A percentile compares a stretch with the other conserved stretches of the same genome.
phyloP scores from a whole-genome alignment of 2,888 invertebrate species.

The Hirtodrosophila cameraria region DNA sequence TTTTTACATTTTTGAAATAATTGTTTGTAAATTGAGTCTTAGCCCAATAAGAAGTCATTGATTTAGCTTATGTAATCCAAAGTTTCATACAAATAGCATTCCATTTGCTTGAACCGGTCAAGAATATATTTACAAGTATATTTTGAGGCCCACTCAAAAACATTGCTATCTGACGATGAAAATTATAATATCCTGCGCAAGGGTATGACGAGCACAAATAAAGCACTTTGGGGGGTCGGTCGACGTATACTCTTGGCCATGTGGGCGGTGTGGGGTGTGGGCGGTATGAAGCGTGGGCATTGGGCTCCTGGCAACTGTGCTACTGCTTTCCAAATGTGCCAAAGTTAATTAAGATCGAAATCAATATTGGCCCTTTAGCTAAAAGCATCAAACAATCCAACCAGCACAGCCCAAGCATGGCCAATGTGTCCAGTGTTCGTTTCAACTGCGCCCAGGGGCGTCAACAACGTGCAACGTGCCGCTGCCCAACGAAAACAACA shows the following conservation, averaged over 20 bases:
- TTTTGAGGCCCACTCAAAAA: background rate
- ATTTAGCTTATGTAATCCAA: no score
- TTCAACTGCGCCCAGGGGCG: constrained; percentile 68
- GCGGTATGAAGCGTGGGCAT: background rate
- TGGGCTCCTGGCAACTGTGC: constrained; percentile 41
- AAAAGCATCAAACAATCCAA: constrained; percentile 77
- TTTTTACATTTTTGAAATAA: no score
- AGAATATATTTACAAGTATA: background rate
- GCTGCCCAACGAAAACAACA: constrained; percentile 34
- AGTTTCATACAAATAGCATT: no score
- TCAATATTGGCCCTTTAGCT: constrained; percentile 81
- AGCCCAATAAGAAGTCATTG: no score
- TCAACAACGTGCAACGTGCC: constrained; percentile 57
- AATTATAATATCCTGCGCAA: constrained; percentile 9
- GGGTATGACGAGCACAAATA: constrained; percentile 42
- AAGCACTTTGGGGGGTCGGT: constrained; percentile 28
- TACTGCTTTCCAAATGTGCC: constrained; percentile 80
- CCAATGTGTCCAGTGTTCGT: constrained; percentile 60
- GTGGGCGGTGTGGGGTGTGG: constrained; percentile 11
- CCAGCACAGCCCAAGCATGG: constrained; percentile 27
- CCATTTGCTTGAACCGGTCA: no score
- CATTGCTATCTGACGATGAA: no score
- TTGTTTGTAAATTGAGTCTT: no score
- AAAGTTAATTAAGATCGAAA: constrained; percentile 83
- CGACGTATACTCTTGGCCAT: constrained; percentile 18